Evolutionary conservation across 2,797 vertebrate genomes (phyloP).

Genomic region (Eulemur albifrons): DNA sequence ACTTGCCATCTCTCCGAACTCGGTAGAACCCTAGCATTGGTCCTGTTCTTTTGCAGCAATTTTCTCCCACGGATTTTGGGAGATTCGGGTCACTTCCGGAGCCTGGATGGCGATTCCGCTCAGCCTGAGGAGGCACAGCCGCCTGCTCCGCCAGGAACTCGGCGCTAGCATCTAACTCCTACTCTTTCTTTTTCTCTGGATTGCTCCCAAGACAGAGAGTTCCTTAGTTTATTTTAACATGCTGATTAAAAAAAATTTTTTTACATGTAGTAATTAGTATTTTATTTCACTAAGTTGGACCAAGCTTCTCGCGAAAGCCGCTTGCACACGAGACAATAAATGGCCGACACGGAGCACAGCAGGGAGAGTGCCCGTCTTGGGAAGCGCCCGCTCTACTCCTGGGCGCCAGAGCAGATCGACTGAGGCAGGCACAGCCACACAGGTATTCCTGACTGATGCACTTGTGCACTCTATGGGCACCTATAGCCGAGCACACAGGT

Average conservation of each 20-base stretch:
- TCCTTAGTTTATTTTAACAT: background rate
- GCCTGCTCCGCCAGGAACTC: background rate
- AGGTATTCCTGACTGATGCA: background rate
- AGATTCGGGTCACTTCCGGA: background rate
- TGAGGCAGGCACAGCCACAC: background rate
- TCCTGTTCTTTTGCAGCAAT: background rate
- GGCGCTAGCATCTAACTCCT: background rate
- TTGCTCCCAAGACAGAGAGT: background rate
- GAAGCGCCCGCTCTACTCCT: background rate
- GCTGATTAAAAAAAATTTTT: background rate
- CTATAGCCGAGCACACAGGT: background rate
- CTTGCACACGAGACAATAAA: background rate
- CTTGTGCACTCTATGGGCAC: background rate
- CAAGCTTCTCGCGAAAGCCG: background rate
- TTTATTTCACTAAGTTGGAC: background rate
- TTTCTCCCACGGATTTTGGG: background rate
- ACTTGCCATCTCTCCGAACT: background rate
- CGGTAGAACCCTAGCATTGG: background rate
- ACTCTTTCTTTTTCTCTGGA: background rate
- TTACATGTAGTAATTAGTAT: background rate
- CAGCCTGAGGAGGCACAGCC: rapidly evolving
- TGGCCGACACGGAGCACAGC: background rate
- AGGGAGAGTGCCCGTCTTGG: background rate
- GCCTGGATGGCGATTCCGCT: background rate
- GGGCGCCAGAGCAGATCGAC: background rate